Evolutionary conservation across 2,797 vertebrate genomes (phyloP).

Genomic region (Champsocephalus esox): DNA sequence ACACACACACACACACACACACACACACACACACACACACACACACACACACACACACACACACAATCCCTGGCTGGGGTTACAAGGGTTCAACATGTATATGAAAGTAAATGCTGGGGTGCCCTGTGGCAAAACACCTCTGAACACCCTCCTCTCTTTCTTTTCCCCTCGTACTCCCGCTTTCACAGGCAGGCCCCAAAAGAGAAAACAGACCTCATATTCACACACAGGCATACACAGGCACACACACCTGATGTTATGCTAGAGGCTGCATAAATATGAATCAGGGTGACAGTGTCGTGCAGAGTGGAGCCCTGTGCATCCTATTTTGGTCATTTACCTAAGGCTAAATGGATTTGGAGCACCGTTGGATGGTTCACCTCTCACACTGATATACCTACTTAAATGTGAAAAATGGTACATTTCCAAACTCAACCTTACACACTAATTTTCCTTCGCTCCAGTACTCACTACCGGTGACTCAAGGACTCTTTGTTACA

Average conservation of each 20-base stretch:
- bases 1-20: conserved; percentile 7
- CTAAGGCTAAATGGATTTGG: conserved; percentile 79
- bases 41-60: background rate
- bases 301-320: conserved; percentile 75
- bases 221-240: conserved; percentile 13
- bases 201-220: conserved; percentile 25
- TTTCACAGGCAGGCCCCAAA: conserved; percentile 38
- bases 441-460: conserved; percentile 13
- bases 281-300: conserved; percentile 78
- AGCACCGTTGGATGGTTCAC: conserved; percentile 74
- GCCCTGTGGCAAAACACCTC: conserved; percentile 52
- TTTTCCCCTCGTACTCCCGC: conserved; percentile 31
- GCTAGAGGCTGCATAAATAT: conserved; percentile 76
- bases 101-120: conserved; percentile 42
- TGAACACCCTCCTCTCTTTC: conserved; percentile 27
- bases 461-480: conserved; percentile 17
- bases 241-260: conserved; percentile 63
- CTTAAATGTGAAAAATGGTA: conserved; percentile 76
- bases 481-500: conserved; percentile 45
- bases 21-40: conserved; percentile 28
- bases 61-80: conserved; percentile 13
- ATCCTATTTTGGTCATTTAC: conserved; percentile 80
- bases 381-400: conserved; percentile 72
- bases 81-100: conserved; percentile 39
- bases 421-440: conserved; percentile 52